Evolutionary conservation across 2,888 invertebrate species (phyloP).

Genomic region (Aspidapion aeneum): DNA sequence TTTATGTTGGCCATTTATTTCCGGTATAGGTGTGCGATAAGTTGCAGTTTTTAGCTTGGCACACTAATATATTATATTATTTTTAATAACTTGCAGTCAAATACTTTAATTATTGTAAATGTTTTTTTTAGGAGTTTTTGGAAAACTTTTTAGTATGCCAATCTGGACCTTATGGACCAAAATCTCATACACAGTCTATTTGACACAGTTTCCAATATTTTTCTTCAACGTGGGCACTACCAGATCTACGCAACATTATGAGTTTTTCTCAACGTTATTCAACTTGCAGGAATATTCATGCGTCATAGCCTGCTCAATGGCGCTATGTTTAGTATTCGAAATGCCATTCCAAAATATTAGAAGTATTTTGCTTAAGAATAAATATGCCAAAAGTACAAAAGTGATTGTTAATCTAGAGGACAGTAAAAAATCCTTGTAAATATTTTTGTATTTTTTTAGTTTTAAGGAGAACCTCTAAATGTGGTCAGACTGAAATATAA

Average conservation of each 20-base stretch:
- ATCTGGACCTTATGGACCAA: conserved; percentile 63
- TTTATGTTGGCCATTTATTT: no score
- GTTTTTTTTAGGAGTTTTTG: conserved; percentile 52
- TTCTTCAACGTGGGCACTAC: conserved; percentile 65
- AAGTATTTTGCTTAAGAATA: conserved; percentile 48
- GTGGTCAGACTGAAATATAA: background rate
- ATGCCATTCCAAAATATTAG: conserved; percentile 68
- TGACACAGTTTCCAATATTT: conserved; percentile 69
- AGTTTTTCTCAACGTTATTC: conserved; percentile 55
- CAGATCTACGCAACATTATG: conserved; percentile 56
- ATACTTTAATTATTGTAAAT: no score
- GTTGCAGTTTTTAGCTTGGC: no score
- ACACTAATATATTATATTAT: no score
- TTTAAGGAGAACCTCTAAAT: background rate
- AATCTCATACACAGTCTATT: conserved; percentile 66
- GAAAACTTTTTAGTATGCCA: conserved; percentile 55
- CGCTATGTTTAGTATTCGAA: conserved; percentile 61
- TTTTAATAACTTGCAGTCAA: no score
- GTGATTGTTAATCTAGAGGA: background rate
- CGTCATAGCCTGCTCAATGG: conserved; percentile 54
- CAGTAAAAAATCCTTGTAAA: background rate
- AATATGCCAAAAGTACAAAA: conserved; percentile 12
- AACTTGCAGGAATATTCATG: conserved; percentile 58
- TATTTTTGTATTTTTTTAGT: background rate
- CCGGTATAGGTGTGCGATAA: no score